Evolutionary conservation across 2,888 invertebrate genomes (phyloP).

Genomic region (Andrena chrysosceles): DNA sequence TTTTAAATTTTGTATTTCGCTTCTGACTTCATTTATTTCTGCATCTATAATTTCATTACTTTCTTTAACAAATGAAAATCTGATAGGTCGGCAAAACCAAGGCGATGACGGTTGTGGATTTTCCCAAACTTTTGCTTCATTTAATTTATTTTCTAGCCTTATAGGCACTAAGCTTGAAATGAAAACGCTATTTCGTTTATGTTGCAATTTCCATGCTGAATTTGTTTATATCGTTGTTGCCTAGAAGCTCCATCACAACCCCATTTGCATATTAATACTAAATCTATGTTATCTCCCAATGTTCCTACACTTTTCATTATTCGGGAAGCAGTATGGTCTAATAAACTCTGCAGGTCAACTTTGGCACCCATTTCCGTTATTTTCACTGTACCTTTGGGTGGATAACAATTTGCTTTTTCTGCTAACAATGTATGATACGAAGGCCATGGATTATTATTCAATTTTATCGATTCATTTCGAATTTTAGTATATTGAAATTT

Average conservation of each 20-base stretch:
- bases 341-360: neutral
- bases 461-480: too few relatives aligned
- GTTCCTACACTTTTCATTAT: neutral
- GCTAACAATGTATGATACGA: too few relatives aligned
- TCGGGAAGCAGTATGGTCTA: constrained; percentile 3
- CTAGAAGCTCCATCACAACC: neutral
- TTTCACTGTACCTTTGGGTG: neutral
- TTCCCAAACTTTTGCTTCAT: neutral
- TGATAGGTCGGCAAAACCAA: neutral
- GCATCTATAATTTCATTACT: neutral
- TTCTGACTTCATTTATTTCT: neutral
- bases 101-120: neutral
- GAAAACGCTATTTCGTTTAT: neutral
- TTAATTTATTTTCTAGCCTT: constrained; percentile 1
- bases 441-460: too few relatives aligned
- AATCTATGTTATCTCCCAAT: neutral
- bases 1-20: neutral
- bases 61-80: neutral
- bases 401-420: neutral
- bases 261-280: neutral
- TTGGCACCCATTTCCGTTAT: neutral
- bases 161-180: neutral
- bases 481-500: too few relatives aligned
- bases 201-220: neutral
- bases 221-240: neutral